Base-by-base conservation (phyloP, 2,888 invertebrate genomes). In the Dynastes tityus region DNA sequence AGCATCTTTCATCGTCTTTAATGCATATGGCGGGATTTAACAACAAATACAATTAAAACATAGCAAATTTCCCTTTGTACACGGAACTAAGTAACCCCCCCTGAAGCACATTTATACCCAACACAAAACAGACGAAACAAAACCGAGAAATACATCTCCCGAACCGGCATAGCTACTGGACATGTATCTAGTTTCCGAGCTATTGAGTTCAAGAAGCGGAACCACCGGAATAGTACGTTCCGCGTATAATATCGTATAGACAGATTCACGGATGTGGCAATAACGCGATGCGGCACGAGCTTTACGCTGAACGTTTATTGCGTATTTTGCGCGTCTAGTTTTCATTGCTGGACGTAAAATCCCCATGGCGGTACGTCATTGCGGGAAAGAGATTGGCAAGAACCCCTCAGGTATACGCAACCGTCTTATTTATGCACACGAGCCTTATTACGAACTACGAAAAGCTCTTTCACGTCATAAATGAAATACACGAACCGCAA, bases 281-380 rank as follows among this genome's bases (percentile, higher is more conserved):
- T 58, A 71, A 71, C 55, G 37, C 37, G 37, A n/a, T 22, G 13
- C 53, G 53, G 29, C 32, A 6, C 40, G 16, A 71, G 71, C 55
- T 71, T 71, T 2, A 13, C 58, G 37, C 11, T 37, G 58, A 71
- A 55, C 55, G 40, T 71, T 71, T 58, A 71, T 40, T 58, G 58
- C 58, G 55, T 29, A 55, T 40, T 71, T 71, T 71, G 58, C 55
- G 71, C 55, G 71, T 71, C 55, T 37, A 71, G 37, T 16, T 71
- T 71, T 71, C 71, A 71, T 71, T 71, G 71, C 55, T 40, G 71
- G 71, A 37, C 71, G 55, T 71, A 55, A 71, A 71, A 71, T 71
- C 29, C 51, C 37, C 32, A 32, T 32, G 5, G 32, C 32, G 32
- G 32, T 32, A 32, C 32, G 11, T 9, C 40, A 55, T 45, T 11